Conservation (phyloP, 2,888 invertebrate species). For the Diaphora mendica region DNA sequence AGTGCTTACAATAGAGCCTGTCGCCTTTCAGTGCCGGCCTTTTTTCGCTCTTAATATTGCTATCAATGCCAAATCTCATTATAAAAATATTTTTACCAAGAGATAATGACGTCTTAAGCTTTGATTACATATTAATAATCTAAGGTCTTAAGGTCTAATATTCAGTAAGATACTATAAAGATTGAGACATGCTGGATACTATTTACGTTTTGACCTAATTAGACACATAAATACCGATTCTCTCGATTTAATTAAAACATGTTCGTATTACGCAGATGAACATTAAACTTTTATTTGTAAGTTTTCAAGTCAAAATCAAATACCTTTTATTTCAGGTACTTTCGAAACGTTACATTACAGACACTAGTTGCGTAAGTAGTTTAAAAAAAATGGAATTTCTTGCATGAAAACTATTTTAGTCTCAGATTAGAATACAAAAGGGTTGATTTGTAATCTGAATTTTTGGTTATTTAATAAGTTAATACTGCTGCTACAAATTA, state of each 20-base stretch:
- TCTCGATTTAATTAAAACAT: not conserved
- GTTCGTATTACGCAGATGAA: not conserved
- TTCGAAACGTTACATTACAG: too few relatives aligned
- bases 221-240: not conserved
- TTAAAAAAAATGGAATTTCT: too few relatives aligned
- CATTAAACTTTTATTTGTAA: not conserved
- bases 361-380: too few relatives aligned
- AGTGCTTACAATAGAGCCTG: not conserved
- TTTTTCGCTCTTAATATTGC: not conserved
- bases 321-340: too few relatives aligned
- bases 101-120: not conserved
- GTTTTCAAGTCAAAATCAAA: too few relatives aligned
- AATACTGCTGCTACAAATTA: too few relatives aligned
- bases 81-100: not conserved
- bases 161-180: not conserved
- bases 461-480: too few relatives aligned
- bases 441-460: too few relatives aligned
- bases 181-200: not conserved
- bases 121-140: too few relatives aligned
- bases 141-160: not conserved
- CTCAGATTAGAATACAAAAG: too few relatives aligned
- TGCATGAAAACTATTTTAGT: too few relatives aligned
- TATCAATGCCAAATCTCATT: not conserved
- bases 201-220: not conserved
- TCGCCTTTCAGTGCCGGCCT: not conserved